phyloP scores from a whole-genome alignment of 2,113 vertebrate species.

The Notothenia rossii region DNA sequence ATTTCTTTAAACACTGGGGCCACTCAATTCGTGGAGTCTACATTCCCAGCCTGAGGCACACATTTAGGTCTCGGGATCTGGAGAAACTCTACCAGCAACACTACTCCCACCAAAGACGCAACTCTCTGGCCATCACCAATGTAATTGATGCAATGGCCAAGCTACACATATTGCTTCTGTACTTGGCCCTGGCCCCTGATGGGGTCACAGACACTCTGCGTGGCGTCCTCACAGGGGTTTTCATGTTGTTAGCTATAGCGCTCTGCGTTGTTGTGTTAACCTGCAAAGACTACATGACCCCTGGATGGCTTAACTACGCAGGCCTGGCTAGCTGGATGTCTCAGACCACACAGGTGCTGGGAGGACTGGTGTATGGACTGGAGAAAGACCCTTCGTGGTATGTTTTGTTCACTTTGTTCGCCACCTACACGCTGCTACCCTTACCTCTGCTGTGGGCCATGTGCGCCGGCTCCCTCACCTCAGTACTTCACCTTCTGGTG shows the following conservation, averaged over 20 bases:
- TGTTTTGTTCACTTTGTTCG: constrained; percentile 83
- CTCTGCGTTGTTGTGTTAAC: constrained; percentile 78
- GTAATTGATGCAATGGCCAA: constrained; percentile 82
- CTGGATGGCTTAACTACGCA: constrained; percentile 78
- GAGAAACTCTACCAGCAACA: constrained; percentile 86
- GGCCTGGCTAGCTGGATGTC: constrained; percentile 84
- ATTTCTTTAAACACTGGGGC: constrained; percentile 83
- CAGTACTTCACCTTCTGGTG: constrained; percentile 76
- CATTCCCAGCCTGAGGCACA: constrained; percentile 81
- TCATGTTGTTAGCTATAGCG: constrained; percentile 71
- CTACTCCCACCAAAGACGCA: constrained; percentile 81
- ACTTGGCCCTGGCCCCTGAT: constrained; percentile 73
- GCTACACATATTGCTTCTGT: constrained; percentile 79
- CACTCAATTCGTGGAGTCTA: constrained; percentile 70
- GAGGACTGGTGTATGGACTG: constrained; percentile 79
- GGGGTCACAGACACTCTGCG: constrained; percentile 54
- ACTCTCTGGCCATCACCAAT: constrained; percentile 81
- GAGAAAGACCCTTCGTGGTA: constrained; percentile 85
- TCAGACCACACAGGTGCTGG: constrained; percentile 81
- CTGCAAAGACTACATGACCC: constrained; percentile 78
- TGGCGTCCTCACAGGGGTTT: constrained; percentile 73
- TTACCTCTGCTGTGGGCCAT: constrained; percentile 85
- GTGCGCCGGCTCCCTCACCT: constrained; percentile 79
- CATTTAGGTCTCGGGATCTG: constrained; percentile 81
- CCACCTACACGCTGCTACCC: constrained; percentile 85